Evolutionary conservation across 1,140 invertebrate genomes (phyloP).

Genomic region (Forficula auricularia): DNA sequence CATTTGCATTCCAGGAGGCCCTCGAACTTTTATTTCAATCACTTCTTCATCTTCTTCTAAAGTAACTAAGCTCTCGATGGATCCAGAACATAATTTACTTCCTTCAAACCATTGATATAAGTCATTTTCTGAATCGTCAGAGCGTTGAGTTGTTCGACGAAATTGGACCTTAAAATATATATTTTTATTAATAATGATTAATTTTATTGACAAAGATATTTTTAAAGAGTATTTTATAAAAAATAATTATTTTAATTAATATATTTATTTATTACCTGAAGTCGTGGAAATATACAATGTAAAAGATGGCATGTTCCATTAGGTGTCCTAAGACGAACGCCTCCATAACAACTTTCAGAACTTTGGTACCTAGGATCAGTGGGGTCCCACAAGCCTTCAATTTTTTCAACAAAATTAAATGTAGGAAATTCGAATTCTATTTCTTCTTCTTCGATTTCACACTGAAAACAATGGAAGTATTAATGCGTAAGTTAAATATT

Average conservation of each 20-base stretch:
- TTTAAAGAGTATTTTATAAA: conserved; percentile 6
- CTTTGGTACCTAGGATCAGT: conserved; percentile 36
- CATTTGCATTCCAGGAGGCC: conserved; percentile 36
- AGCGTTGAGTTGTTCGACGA: conserved; percentile 31
- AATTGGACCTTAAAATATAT: conserved; percentile 38
- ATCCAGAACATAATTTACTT: conserved; percentile 55
- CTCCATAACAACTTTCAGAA: conserved; percentile 42
- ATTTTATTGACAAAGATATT: no score
- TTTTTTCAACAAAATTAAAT: conserved; percentile 53
- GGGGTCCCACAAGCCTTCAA: conserved; percentile 55
- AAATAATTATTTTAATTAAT: not conserved
- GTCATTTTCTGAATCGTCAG: conserved; percentile 43
- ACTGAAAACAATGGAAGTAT: conserved; percentile 29
- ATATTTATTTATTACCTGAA: conserved; percentile 33
- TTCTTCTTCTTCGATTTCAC: conserved; percentile 50
- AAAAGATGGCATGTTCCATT: conserved; percentile 41
- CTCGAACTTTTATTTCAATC: conserved; percentile 55
- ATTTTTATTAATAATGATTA: no score
- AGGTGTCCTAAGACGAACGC: conserved; percentile 39
- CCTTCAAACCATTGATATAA: conserved; percentile 66
- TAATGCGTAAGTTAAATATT: not conserved
- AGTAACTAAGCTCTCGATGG: conserved; percentile 53
- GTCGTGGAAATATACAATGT: conserved; percentile 46
- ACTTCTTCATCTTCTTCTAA: conserved; percentile 44
- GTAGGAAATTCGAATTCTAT: conserved; percentile 69